Evolutionary conservation across 2,113 vertebrate genomes (phyloP).

Genomic region (Myanophis thanlyinensis): DNA sequence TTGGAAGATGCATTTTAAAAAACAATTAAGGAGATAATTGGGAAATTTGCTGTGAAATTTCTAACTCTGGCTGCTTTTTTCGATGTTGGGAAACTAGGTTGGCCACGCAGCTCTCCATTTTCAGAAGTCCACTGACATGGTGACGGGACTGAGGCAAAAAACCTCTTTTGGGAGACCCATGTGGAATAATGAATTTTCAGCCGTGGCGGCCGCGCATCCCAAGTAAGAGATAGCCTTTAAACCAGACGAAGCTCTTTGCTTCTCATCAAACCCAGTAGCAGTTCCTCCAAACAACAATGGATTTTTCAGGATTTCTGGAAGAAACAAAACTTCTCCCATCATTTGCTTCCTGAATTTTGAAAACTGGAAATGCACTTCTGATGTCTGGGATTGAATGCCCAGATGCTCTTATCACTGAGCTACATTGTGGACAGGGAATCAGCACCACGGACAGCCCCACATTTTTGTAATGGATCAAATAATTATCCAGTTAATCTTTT

Average conservation of each 20-base stretch:
- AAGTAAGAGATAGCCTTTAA: slow-evolving; percentile 71
- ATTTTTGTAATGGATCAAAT: neutral
- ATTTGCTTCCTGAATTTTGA: neutral
- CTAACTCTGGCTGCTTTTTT: slow-evolving; percentile 12
- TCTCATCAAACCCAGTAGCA: neutral
- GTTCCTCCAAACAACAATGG: neutral
- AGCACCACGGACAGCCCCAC: neutral
- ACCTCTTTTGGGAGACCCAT: slow-evolving; percentile 84
- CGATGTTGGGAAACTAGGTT: slow-evolving; percentile 58
- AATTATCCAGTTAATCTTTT: neutral
- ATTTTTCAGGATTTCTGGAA: neutral
- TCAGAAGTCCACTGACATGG: slow-evolving; percentile 75
- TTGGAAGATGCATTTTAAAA: neutral
- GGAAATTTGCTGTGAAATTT: neutral
- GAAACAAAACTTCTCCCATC: neutral
- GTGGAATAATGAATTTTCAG: slow-evolving; percentile 87
- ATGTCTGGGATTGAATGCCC: neutral
- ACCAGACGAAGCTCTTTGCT: neutral
- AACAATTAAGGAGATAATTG: neutral
- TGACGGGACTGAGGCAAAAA: slow-evolving; percentile 90
- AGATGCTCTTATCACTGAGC: neutral
- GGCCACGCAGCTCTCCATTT: slow-evolving; percentile 75
- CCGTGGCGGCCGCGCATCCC: slow-evolving; percentile 80
- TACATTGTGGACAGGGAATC: neutral
- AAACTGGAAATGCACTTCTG: neutral